Percentiles rank a stretch among this genome's conserved stretches.
Conservation (phyloP, 92 coral and sea anemone genomes). For the Actinernus sp. region DNA sequence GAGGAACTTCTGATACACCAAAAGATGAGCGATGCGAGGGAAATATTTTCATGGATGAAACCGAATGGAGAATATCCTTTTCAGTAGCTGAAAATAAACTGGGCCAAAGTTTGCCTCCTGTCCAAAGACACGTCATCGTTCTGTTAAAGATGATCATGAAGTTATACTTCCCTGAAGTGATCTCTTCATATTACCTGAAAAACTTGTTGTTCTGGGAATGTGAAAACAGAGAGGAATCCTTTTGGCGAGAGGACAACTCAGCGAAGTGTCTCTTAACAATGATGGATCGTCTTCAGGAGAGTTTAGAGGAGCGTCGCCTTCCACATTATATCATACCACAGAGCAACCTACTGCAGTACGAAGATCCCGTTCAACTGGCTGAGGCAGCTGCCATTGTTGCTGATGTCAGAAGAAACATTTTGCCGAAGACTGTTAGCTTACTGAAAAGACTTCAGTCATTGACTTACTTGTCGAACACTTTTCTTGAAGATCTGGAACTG, state of each 20-base stretch:
- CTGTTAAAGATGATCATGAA: slow-evolving; percentile 75
- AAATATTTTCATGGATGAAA: slow-evolving; percentile 55
- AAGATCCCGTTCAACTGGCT: slow-evolving; percentile 57
- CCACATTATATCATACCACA: slow-evolving; percentile 78
- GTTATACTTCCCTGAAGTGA: slow-evolving; percentile 62
- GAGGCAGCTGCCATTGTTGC: slow-evolving; percentile 60
- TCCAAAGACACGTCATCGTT: slow-evolving; percentile 75
- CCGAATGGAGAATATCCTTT: slow-evolving; percentile 81
- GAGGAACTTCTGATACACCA: not conserved
- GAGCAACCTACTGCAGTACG: slow-evolving; percentile 72
- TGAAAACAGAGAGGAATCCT: slow-evolving; percentile 44
- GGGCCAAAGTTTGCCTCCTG: slow-evolving; percentile 77
- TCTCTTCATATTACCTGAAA: slow-evolving; percentile 70
- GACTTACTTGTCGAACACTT: slow-evolving; percentile 29
- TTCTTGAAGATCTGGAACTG: slow-evolving; percentile 22
- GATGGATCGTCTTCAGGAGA: slow-evolving; percentile 78
- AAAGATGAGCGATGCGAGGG: not conserved
- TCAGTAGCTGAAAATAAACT: slow-evolving; percentile 86
- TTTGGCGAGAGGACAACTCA: slow-evolving; percentile 78
- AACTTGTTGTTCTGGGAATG: slow-evolving; percentile 84
- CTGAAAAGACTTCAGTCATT: slow-evolving; percentile 52
- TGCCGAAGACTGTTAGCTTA: slow-evolving; percentile 32
- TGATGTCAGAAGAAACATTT: slow-evolving; percentile 54
- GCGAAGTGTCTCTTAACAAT: slow-evolving; percentile 59
- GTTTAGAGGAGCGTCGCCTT: slow-evolving; percentile 51